Conservation (phyloP, 2,113 vertebrate species). For the Actinemys pallida region DNA sequence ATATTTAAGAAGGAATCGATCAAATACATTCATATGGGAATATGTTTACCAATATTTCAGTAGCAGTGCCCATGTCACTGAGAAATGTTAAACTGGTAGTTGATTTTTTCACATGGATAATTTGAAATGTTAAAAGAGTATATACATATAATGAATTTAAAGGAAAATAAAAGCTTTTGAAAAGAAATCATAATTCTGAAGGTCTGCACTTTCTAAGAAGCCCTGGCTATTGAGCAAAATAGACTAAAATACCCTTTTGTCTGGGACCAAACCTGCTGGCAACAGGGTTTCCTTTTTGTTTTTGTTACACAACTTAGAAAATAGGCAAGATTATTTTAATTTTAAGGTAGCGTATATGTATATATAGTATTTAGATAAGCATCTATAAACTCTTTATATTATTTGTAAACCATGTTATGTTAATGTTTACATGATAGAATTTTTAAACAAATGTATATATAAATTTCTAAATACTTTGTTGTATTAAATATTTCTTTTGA, state of each 20-base stretch:
- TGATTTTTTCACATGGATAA: background rate
- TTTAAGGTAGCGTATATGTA: background rate
- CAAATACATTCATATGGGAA: background rate
- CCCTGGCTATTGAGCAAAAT: background rate
- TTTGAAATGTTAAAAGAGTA: slow-evolving; percentile 5
- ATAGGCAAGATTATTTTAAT: background rate
- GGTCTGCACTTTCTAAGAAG: background rate
- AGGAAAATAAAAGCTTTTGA: background rate
- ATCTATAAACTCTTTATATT: slow-evolving; percentile 8
- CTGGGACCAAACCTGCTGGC: slow-evolving; percentile 24
- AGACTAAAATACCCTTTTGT: background rate
- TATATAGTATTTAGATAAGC: slow-evolving; percentile 18
- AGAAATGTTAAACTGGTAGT: background rate
- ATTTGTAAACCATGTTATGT: slow-evolving; percentile 61
- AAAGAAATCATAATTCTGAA: slow-evolving; percentile 4
- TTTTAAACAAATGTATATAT: slow-evolving; percentile 80
- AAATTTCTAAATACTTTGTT: slow-evolving; percentile 79
- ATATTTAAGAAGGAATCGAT: slow-evolving; percentile 3
- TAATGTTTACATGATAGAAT: slow-evolving; percentile 78
- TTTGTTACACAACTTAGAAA: background rate
- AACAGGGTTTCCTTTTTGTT: background rate
- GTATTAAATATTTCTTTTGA: slow-evolving; percentile 74
- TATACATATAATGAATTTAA: background rate
- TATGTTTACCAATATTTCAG: slow-evolving; percentile 5
- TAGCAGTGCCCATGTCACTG: background rate